Base-by-base conservation (phyloP, 2,797 vertebrate species). In the Myotis vivesi region DNA sequence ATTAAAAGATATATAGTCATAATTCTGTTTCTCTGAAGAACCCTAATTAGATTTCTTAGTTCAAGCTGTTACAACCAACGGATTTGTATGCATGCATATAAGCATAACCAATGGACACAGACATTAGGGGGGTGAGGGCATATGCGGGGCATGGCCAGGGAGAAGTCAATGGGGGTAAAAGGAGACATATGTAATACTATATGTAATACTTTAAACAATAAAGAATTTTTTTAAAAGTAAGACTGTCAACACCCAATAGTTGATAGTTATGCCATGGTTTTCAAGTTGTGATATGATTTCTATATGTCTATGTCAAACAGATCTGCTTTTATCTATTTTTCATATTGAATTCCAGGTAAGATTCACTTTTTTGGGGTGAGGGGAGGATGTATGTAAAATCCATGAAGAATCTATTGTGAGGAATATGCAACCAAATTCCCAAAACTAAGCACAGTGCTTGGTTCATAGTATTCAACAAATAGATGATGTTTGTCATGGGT, bases 321-420 rank as follows among this genome's bases (percentile, higher is more conserved):
- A 77, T 87, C 41, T 87, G 44, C n/a, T 93, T 95, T 85, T 62
- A n/a, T 80, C 68, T 86, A 16, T 69, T 80, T 95, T 90, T 49
- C 8, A 33, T 66, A 15, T 10, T 38, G 22, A 94, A 46, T 79
- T 86, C 23, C 73, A 41, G 8, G 44, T 53, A 92, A 59, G 55
- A 92, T 25, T 89, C 62, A 93, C 17, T 85, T 92, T 89, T 80
- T 19, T 38, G 5, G 46, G 49, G 49, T 16, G 4, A 6, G 2
- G 28, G 20, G 3, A n/a, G 25, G 28, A 22, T 17, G 33, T 87
- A 64, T 3, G 3, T 77, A 66, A 81, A 8, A 77, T 72, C 53
- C 57, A 55, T 22, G 49, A 83, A 81, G 38, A 89, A 7, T 16
- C 22, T 36, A 22, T 41, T 22, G 6, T 64, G 20, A 51, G n/a